phyloP scores from a whole-genome alignment of 37 sponge, comb jelly and placozoan species.

The Oopsacas minuta region DNA sequence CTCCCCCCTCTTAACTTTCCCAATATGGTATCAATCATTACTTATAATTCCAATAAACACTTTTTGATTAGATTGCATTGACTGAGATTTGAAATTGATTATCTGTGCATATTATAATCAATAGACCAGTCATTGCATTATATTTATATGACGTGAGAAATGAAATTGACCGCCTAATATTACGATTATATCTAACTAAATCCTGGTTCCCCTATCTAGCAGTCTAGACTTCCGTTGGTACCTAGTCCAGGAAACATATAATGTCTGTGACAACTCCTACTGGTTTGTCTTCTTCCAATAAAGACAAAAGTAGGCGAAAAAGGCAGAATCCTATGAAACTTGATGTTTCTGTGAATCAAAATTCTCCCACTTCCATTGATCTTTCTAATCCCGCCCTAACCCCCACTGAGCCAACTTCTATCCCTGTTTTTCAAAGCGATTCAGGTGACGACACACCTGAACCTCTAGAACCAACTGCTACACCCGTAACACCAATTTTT shows the following conservation, averaged over 20 bases:
- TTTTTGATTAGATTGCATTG: too few relatives aligned
- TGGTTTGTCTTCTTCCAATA: too few relatives aligned
- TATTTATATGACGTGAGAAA: too few relatives aligned
- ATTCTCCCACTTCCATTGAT: background rate
- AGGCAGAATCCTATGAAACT: constrained; percentile 5
- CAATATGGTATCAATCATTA: too few relatives aligned
- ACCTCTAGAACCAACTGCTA: background rate
- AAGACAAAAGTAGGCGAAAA: constrained; percentile 7
- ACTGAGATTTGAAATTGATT: too few relatives aligned
- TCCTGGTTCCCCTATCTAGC: background rate
- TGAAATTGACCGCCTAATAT: too few relatives aligned
- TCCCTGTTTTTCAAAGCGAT: background rate
- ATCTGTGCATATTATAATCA: too few relatives aligned
- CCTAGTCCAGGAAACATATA: background rate
- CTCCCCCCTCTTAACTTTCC: too few relatives aligned
- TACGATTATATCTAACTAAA: background rate
- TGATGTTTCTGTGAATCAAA: background rate
- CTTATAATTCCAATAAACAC: too few relatives aligned
- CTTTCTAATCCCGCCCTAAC: background rate
- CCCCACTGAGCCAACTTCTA: background rate
- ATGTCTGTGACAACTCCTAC: background rate
- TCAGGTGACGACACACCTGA: background rate
- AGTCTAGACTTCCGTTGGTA: background rate
- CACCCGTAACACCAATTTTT: background rate
- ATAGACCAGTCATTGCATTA: too few relatives aligned